These are phyloP conservation scores for Drosophila rellima DNA, from an alignment of 2,888 invertebrate species.

Conservation along the genomic window DNA sequence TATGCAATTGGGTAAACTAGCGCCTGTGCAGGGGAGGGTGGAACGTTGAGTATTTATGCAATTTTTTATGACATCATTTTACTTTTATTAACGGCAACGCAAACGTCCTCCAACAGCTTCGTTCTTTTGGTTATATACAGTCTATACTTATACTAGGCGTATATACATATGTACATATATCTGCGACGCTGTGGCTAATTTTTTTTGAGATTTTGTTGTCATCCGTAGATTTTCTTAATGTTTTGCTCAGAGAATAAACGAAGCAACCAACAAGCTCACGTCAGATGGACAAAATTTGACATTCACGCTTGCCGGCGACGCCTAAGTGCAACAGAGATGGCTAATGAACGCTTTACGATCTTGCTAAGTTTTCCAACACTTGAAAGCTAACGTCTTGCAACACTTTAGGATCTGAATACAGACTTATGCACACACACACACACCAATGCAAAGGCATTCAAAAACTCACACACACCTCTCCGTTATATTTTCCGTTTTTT, in stretches of 20 bases:
- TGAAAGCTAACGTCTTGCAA: conserved; percentile 54
- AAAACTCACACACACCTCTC: conserved; percentile 42
- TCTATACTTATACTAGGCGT: conserved; percentile 10
- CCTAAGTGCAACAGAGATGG: conserved; percentile 59
- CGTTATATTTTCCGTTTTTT: conserved; percentile 45
- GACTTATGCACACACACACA: conserved; percentile 17
- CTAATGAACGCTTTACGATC: conserved; percentile 34
- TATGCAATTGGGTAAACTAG: conserved; percentile 53
- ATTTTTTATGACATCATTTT: conserved; percentile 76
- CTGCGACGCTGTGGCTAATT: conserved; percentile 30
- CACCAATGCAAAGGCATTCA: conserved; percentile 38
- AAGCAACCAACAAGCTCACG: conserved; percentile 32
- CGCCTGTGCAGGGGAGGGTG: conserved; percentile 48
- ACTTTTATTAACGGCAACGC: conserved; percentile 55
- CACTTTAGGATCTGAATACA: conserved; percentile 56
- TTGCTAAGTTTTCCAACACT: conserved; percentile 51
- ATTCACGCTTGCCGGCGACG: conserved; percentile 43
- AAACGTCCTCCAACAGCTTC: conserved; percentile 40
- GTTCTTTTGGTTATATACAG: conserved; percentile 40
- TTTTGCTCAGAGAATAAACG: conserved; percentile 36
- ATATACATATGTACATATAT: conserved; percentile 30
- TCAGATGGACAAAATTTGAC: conserved; percentile 51
- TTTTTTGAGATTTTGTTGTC: conserved; percentile 55
- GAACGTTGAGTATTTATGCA: conserved; percentile 53
- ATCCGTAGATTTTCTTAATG: conserved; percentile 45